Evolutionary conservation across 2,113 vertebrate species (phyloP), one percentile per base, ranked within the genome.

Genomic region (Furnarius figulus): DNA sequence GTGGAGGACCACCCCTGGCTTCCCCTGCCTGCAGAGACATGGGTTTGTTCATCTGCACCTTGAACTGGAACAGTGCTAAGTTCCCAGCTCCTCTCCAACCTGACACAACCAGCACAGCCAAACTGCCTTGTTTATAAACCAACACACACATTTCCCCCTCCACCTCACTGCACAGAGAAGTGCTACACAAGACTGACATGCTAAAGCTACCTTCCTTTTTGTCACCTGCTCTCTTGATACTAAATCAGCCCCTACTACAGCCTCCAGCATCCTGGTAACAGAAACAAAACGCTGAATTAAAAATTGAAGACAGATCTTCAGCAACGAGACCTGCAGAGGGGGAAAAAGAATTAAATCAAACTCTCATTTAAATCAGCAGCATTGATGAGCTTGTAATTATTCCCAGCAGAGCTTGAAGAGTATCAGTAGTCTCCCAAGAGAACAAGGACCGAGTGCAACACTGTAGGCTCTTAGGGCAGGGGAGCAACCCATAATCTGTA

Each of bases 211-310:
- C 39, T 62, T 91, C 40, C n/a, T 52, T 47, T 46, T 21, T 50
- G 70, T 91, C 66, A 49, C 90, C 74, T 81, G 25, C 62, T 77
- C 71, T 93, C 52, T 53, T 80, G 81, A 87, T 75, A 88, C 66
- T 77, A 88, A 89, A 90, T 73, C 61, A 84, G 72, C 55, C n/a
- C 59, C 27, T 46, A 30, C 28, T 37, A 37, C 70, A 85, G 65
- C 94, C 82, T 85, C 73, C 55, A 85, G 81, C 50, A 65, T 81
- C 47, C 81, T 65, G 87, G 52, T 77, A 96, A 93, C 16, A 78
- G 49, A 50, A 59, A 47, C 10, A 50, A 62, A 66, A 58, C 9
- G 24, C 20, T 44, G 28, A 67, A 72, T 52, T 77, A 83, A 76
- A 92, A 95, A 81, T 7, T 50, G 53, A n/a, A 86, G 67, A 33